Evolutionary conservation across 2,888 invertebrate genomes (phyloP).

Genomic region (Labia minor): DNA sequence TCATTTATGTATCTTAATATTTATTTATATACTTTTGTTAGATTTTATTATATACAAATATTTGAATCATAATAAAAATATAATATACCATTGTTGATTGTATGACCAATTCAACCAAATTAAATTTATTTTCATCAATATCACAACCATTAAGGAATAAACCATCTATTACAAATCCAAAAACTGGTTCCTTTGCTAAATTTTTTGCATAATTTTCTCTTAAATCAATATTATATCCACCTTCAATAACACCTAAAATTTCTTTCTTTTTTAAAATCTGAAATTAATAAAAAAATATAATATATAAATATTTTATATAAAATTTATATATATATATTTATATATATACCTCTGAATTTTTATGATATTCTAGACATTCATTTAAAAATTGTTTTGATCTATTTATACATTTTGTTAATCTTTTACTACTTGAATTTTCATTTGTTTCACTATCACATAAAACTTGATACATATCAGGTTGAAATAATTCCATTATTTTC

Average conservation of each 20-base stretch:
- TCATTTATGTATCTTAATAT: too few species aligned
- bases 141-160: conserved; percentile 62
- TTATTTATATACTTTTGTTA: too few species aligned
- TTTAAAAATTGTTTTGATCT: conserved; percentile 57
- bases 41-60: too few species aligned
- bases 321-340: background rate
- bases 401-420: conserved; percentile 58
- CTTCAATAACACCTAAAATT: conserved; percentile 59
- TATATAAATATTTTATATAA: background rate
- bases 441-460: conserved; percentile 69
- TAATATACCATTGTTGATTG: conserved; percentile 48
- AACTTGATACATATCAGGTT: conserved; percentile 71
- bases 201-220: conserved; percentile 53
- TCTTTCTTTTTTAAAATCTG: conserved; percentile 40
- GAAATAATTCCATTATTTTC: conserved; percentile 61
- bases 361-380: conserved; percentile 54
- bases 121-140: conserved; percentile 41
- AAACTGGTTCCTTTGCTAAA: conserved; percentile 45
- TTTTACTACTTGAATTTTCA: conserved; percentile 53
- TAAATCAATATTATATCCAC: conserved; percentile 56
- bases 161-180: conserved; percentile 72
- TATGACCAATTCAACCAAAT: conserved; percentile 49
- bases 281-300: conserved; percentile 21
- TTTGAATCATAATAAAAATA: conserved; percentile 20
- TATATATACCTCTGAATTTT: conserved; percentile 42